A percentile compares a stretch with the other conserved stretches of the same genome.
Evolutionary conservation across 2,113 vertebrate genomes (phyloP).

Genomic region (Microtus richardsoni): DNA sequence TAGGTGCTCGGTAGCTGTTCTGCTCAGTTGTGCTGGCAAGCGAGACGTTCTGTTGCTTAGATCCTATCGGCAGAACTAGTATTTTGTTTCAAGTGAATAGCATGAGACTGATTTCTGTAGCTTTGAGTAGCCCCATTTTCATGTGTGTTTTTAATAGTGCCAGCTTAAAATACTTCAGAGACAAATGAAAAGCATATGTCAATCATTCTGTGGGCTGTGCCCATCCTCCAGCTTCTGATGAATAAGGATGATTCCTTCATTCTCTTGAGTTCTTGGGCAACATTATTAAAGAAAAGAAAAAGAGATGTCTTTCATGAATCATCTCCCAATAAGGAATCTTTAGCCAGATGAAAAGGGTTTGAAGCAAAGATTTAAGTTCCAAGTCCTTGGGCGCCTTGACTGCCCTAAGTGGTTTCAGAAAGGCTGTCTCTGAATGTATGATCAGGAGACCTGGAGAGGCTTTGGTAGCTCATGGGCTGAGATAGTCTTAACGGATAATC

Average conservation of each 20-base stretch:
- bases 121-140: conserved; percentile 61
- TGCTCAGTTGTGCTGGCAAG: conserved; percentile 2
- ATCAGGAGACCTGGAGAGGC: not conserved
- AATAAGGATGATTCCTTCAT: conserved; percentile 72
- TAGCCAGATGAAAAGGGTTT: conserved; percentile 55
- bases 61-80: conserved; percentile 34
- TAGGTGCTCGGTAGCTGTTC: not conserved
- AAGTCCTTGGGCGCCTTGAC: conserved; percentile 33
- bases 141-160: conserved; percentile 70
- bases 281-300: conserved; percentile 49
- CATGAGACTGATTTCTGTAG: conserved; percentile 53
- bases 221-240: conserved; percentile 52
- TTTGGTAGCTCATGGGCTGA: not conserved
- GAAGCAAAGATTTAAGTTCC: conserved; percentile 51
- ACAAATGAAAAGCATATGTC: conserved; percentile 60
- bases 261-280: conserved; percentile 63
- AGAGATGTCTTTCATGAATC: conserved; percentile 42
- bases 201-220: conserved; percentile 56
- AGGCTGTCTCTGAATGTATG: conserved; percentile 16
- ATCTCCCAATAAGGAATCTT: conserved; percentile 64
- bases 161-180: conserved; percentile 72
- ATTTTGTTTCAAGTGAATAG: conserved; percentile 67
- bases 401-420: not conserved
- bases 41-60: conserved; percentile 38
- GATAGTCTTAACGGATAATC: not conserved